A percentile compares a stretch with the other conserved stretches of the same genome.
phyloP scores from a whole-genome alignment of 2,888 invertebrate genomes.

The Patella caerulea region DNA sequence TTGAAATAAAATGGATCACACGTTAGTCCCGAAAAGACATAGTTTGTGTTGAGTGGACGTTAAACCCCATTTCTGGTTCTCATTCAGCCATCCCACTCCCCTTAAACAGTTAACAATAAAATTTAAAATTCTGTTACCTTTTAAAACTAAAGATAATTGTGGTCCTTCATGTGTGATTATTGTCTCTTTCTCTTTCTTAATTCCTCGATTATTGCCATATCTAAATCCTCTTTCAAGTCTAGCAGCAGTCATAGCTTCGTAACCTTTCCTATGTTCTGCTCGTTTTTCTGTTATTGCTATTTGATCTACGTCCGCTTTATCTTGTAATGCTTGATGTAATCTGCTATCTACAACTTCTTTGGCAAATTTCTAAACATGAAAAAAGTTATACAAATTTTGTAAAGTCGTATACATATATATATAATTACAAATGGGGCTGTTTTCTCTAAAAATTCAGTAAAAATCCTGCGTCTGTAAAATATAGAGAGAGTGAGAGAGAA shows the following conservation, averaged over 20 bases:
- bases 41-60: too few species aligned
- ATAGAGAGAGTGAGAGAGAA: too few species aligned
- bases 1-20: too few species aligned
- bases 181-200: conserved; percentile 46
- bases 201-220: conserved; percentile 6
- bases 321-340: conserved; percentile 75
- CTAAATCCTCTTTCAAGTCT: conserved; percentile 44
- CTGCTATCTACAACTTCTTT: conserved; percentile 81
- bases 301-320: conserved; percentile 78
- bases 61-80: too few species aligned
- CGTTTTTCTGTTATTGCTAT: conserved; percentile 79
- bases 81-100: too few species aligned
- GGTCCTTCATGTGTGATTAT: conserved; percentile 38
- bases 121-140: conserved; percentile 43
- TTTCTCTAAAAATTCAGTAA: not conserved
- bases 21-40: too few species aligned
- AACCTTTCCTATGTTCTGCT: conserved; percentile 60
- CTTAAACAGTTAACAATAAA: not conserved
- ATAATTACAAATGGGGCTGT: not conserved
- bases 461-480: too few species aligned
- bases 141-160: conserved; percentile 53
- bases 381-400: too few species aligned
- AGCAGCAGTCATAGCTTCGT: conserved; percentile 52
- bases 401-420: not conserved
- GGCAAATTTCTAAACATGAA: conserved; percentile 43